Percentiles rank a stretch among this genome's conserved stretches.
Conservation (phyloP, 2,797 vertebrate genomes). For the Pachyuromys duprasi region DNA sequence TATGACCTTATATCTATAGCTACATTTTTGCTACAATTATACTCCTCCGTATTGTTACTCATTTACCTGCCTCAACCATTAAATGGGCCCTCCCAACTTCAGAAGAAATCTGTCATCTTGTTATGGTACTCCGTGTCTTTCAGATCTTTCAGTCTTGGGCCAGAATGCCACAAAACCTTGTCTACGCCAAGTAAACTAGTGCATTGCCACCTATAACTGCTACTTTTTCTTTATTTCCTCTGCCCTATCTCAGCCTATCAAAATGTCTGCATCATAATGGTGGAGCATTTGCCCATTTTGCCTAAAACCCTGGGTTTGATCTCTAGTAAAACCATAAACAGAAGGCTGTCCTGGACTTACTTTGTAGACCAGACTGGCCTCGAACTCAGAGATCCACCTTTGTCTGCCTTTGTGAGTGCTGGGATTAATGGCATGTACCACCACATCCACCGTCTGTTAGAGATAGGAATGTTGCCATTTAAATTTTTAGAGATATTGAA, state of each 20-base stretch:
- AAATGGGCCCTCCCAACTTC: constrained; percentile 9
- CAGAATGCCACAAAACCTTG: background rate
- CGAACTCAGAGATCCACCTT: too few relatives aligned
- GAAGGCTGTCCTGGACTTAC: too few relatives aligned
- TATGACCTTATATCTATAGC: constrained; percentile 22
- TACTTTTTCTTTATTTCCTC: background rate
- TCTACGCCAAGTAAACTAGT: background rate
- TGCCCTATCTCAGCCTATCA: background rate
- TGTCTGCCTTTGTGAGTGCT: too few relatives aligned
- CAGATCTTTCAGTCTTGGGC: background rate
- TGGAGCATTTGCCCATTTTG: background rate
- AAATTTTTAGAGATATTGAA: too few relatives aligned
- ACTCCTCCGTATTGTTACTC: background rate
- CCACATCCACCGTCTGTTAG: too few relatives aligned
- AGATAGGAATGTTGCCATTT: too few relatives aligned
- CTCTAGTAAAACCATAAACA: background rate
- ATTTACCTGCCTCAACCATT: background rate
- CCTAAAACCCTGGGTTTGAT: background rate
- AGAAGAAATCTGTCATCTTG: background rate
- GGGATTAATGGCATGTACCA: too few relatives aligned
- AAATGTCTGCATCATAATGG: background rate
- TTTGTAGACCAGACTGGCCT: too few relatives aligned
- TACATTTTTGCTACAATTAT: background rate
- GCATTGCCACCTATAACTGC: background rate
- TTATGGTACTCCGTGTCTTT: background rate